Conservation (phyloP, 1,140 invertebrate genomes). For the Drosophila navojoa region DNA sequence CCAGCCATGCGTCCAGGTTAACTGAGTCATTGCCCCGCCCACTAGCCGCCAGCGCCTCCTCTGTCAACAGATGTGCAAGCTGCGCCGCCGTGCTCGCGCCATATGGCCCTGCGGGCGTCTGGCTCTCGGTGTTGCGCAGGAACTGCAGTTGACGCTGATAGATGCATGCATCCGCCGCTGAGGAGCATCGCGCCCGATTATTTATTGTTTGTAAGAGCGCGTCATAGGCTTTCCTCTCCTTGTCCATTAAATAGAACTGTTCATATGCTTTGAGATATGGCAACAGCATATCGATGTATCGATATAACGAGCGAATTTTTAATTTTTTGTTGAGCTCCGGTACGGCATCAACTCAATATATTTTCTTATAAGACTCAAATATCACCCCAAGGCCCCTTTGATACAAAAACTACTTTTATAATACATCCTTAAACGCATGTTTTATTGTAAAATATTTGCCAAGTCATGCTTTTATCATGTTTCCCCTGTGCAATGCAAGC, state of each 20-base stretch:
- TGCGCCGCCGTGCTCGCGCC: conserved; percentile 27
- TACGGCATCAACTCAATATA: neutral
- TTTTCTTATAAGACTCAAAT: neutral
- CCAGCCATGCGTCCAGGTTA: conserved; percentile 41
- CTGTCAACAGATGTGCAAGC: conserved; percentile 43
- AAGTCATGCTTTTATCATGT: too few species aligned
- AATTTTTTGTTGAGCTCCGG: neutral
- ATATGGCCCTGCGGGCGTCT: conserved; percentile 9
- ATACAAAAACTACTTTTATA: too few species aligned
- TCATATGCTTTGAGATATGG: neutral
- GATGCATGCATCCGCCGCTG: neutral
- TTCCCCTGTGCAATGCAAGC: too few species aligned
- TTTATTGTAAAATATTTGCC: too few species aligned
- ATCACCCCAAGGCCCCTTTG: too few species aligned
- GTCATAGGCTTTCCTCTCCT: conserved; percentile 50
- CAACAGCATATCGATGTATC: conserved; percentile 21
- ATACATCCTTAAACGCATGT: too few species aligned
- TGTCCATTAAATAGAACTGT: conserved; percentile 47
- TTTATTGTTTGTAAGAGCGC: conserved; percentile 34
- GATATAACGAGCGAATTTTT: conserved; percentile 2
- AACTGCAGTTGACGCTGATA: conserved; percentile 42
- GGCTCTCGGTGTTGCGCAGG: conserved; percentile 33
- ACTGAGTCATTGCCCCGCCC: conserved; percentile 6
- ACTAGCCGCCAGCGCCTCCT: conserved; percentile 15
- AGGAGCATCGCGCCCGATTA: conserved; percentile 1